Percentiles rank a stretch among this genome's conserved stretches.
phyloP scores from a whole-genome alignment of 2,113 vertebrate genomes.

The Halcyon malimbica region DNA sequence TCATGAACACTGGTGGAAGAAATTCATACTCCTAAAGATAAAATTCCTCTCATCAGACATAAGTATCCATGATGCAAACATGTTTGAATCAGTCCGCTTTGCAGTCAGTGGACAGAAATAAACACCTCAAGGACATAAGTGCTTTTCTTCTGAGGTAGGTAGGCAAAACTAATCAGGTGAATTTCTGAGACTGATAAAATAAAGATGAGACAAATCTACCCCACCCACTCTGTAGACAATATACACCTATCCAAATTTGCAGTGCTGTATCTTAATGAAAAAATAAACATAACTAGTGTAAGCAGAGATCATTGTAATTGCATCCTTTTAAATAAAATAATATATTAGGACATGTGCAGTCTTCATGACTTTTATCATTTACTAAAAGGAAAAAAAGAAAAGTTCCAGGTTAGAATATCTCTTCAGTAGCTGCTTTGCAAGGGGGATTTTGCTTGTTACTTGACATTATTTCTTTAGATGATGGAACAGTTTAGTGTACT shows the following conservation, averaged over 20 bases:
- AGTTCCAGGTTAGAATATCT: neutral
- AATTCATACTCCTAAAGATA: neutral
- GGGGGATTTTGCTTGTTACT: neutral
- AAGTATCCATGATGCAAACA: neutral
- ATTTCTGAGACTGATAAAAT: neutral
- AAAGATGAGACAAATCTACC: neutral
- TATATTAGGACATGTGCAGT: neutral
- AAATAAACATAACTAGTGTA: neutral
- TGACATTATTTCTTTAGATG: neutral
- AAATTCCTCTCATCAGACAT: neutral
- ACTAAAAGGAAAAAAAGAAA: neutral
- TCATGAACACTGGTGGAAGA: neutral
- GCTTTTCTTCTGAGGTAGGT: neutral
- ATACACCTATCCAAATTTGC: neutral
- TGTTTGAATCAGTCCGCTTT: neutral
- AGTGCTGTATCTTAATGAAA: neutral
- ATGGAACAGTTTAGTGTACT: neutral
- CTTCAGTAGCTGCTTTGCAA: neutral
- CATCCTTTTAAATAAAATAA: neutral
- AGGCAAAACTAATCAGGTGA: neutral
- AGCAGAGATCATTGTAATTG: neutral
- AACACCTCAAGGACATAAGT: neutral
- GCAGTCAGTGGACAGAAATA: neutral
- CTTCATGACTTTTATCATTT: neutral
- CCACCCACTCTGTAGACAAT: accelerated